These are phyloP conservation scores for Hylyphantes graminicola DNA, from an alignment of 1,140 invertebrate species.

Conservation along the genomic window DNA sequence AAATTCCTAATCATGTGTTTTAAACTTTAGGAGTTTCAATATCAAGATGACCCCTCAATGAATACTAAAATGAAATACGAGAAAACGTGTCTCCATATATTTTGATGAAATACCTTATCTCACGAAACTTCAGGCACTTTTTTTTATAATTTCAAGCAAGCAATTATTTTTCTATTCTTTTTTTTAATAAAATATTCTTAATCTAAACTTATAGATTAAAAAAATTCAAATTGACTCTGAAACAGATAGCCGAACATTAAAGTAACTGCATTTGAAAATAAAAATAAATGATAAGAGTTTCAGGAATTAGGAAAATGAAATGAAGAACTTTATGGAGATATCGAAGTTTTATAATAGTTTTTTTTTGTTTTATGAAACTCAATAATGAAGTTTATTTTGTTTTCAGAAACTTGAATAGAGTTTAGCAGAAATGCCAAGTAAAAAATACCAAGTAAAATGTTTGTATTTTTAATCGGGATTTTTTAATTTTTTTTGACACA, in stretches of 20 bases:
- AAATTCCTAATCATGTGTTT: no score
- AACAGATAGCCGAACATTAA: slow-evolving; percentile 43
- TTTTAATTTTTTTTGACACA: no score
- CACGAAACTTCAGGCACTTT: slow-evolving; percentile 11
- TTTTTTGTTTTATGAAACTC: no score
- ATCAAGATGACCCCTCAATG: slow-evolving; percentile 16
- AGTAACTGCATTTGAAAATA: slow-evolving; percentile 18
- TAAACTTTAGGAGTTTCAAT: background rate
- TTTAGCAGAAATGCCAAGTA: no score
- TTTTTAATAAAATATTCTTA: background rate
- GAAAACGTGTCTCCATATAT: slow-evolving; percentile 9
- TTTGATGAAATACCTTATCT: slow-evolving; percentile 39
- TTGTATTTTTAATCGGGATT: no score
- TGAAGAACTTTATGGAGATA: no score
- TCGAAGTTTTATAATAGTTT: no score
- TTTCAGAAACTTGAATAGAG: no score
- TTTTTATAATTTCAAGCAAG: background rate
- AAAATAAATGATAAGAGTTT: slow-evolving; percentile 13
- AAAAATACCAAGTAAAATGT: no score
- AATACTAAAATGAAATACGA: background rate
- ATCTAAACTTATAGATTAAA: background rate
- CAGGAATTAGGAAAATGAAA: background rate
- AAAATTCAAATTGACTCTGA: slow-evolving; percentile 35
- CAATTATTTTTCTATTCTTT: background rate
- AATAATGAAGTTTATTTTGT: no score